Percentiles rank a stretch among this genome's conserved stretches.
These are phyloP conservation scores for Lophotriccus pileatus DNA, from an alignment of 2,797 vertebrate genomes.

Conservation along the genomic window DNA sequence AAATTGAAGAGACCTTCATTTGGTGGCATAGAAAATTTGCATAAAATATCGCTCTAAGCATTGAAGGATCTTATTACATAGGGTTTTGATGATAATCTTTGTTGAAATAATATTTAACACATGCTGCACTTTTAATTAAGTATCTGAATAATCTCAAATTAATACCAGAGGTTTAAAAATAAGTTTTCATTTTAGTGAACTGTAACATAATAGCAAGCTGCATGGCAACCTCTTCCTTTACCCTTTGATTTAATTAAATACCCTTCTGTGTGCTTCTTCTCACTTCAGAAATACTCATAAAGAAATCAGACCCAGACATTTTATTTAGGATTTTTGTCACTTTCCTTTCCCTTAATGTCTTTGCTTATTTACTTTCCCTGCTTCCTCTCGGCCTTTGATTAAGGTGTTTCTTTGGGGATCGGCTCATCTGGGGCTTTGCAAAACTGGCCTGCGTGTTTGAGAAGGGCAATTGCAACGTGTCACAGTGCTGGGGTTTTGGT, in stretches of 20 bases:
- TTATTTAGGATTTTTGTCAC: constrained; percentile 53
- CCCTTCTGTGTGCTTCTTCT: constrained; percentile 75
- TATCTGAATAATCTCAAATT: constrained; percentile 85
- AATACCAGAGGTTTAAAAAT: constrained; percentile 84
- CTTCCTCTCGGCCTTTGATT: not conserved
- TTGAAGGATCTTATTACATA: constrained; percentile 91
- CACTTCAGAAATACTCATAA: constrained; percentile 75
- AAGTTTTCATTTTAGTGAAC: constrained; percentile 82
- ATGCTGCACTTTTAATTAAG: constrained; percentile 99
- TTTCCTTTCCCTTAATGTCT: not conserved
- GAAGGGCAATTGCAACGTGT: not conserved
- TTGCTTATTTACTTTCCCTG: not conserved
- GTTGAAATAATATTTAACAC: constrained; percentile 99
- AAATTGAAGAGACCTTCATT: constrained; percentile 63
- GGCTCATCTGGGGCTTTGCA: not conserved
- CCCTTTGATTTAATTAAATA: constrained; percentile 83
- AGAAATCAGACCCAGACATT: constrained; percentile 46
- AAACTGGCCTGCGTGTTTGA: not conserved
- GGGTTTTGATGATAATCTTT: constrained; percentile 92
- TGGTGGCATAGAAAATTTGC: constrained; percentile 82
- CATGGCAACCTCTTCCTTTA: constrained; percentile 66
- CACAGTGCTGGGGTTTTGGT: not conserved
- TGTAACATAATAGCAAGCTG: constrained; percentile 80
- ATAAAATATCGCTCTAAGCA: constrained; percentile 92
- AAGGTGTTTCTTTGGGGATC: not conserved